Evolutionary conservation across 2,888 invertebrate species (phyloP).

Genomic region (Melinaea marsaeus): DNA sequence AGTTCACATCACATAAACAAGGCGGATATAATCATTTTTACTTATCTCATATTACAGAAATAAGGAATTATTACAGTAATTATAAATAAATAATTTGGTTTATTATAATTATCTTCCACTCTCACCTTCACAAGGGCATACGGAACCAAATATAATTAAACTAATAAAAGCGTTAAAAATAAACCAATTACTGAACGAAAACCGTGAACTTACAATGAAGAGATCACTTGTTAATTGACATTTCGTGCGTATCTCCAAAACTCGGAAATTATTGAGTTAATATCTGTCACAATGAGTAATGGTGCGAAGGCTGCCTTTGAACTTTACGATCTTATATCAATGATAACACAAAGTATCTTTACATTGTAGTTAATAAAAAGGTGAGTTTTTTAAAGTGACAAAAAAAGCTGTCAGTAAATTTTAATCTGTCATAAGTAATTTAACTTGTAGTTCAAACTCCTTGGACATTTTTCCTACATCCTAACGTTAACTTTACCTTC

Average conservation of each 20-base stretch:
- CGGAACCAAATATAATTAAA: neutral
- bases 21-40: no score
- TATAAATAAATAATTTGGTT: no score
- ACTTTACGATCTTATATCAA: slow-evolving; percentile 19
- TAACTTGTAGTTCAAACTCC: no score
- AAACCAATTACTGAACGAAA: neutral
- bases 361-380: neutral
- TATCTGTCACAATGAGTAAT: slow-evolving; percentile 21
- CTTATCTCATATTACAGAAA: no score
- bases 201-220: slow-evolving; percentile 12
- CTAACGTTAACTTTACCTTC: no score
- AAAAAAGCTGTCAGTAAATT: neutral
- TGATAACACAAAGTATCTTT: neutral
- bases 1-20: no score
- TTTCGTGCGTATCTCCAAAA: slow-evolving; percentile 16
- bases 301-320: slow-evolving; percentile 19
- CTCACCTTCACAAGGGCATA: no score
- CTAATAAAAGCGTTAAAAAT: neutral
- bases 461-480: no score
- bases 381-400: neutral
- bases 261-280: slow-evolving; percentile 17
- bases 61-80: no score
- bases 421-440: no score
- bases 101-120: no score
- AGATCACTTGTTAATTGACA: slow-evolving; percentile 26